phyloP scores from a whole-genome alignment of 2,888 invertebrate genomes.

The Poecilobothrus nobilitatus region DNA sequence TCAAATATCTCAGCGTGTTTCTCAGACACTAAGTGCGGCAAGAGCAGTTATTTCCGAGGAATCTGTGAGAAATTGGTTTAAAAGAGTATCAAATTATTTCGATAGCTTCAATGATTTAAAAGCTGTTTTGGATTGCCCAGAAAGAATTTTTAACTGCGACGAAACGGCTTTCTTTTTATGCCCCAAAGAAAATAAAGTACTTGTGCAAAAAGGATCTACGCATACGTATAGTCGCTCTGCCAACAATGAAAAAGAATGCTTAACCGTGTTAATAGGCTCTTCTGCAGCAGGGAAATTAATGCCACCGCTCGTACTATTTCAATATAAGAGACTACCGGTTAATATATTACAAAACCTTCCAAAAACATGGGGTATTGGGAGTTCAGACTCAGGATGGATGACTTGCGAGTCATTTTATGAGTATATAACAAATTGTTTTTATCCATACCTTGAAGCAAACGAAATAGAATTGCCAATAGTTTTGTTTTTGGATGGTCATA shows the following conservation, averaged over 20 bases:
- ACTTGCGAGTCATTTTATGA: slow-evolving; percentile 37
- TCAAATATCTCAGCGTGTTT: background rate
- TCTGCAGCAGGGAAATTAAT: slow-evolving; percentile 2
- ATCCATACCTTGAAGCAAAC: slow-evolving; percentile 34
- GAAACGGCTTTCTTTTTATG: background rate
- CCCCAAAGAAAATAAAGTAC: background rate
- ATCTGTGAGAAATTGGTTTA: background rate
- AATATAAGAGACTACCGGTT: slow-evolving; percentile 10
- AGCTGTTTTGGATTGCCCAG: background rate
- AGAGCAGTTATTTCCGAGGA: background rate
- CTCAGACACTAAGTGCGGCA: background rate
- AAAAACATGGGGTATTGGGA: slow-evolving; percentile 34
- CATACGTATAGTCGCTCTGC: background rate
- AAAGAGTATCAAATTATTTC: background rate
- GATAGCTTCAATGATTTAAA: background rate
- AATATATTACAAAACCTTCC: background rate
- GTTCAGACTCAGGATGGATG: slow-evolving; percentile 42
- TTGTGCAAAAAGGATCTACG: background rate
- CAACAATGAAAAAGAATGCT: slow-evolving; percentile 8
- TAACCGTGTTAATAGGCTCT: slow-evolving; percentile 8
- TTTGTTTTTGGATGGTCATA: slow-evolving; percentile 39
- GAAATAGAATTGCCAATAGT: slow-evolving; percentile 34
- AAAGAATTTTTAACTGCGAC: background rate
- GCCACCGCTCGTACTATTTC: slow-evolving; percentile 10
- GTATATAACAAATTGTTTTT: slow-evolving; percentile 37